Evolutionary conservation across 2,888 invertebrate genomes (phyloP).

Genomic region (Meloe dianella): DNA sequence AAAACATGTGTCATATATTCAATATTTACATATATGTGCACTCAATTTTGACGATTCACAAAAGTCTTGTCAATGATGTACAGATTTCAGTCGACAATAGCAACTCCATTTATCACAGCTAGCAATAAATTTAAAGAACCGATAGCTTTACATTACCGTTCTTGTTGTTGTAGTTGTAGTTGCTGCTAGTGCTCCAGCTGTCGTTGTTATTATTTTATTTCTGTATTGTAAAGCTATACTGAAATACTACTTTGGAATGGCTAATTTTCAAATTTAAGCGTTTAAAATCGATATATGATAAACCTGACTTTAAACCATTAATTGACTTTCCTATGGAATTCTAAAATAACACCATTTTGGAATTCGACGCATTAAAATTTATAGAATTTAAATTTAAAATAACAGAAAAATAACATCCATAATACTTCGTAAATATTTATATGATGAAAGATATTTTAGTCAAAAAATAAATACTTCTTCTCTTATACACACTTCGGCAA

Average conservation of each 20-base stretch:
- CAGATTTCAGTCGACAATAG: conserved; percentile 3
- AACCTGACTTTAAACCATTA: too few species aligned
- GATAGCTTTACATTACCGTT: not conserved
- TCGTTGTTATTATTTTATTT: too few species aligned
- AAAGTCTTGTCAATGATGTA: not conserved
- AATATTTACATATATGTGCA: not conserved
- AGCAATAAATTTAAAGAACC: not conserved
- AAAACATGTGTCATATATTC: not conserved
- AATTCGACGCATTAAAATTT: conserved; percentile 1
- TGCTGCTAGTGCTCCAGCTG: too few species aligned
- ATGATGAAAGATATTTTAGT: not conserved
- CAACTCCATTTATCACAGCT: not conserved
- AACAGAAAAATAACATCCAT: not conserved
- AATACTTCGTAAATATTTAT: not conserved
- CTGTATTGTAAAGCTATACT: too few species aligned
- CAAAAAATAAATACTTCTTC: not conserved
- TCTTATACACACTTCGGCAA: too few species aligned
- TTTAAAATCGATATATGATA: too few species aligned
- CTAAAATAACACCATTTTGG: not conserved
- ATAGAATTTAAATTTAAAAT: not conserved
- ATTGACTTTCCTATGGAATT: too few species aligned
- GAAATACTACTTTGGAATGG: too few species aligned
- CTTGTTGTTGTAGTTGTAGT: too few species aligned
- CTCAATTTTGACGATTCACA: not conserved
- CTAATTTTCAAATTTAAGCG: too few species aligned